These are phyloP conservation scores for Cydia pomonella DNA, from an alignment of 1,140 invertebrate species.

Conservation along the genomic window DNA sequence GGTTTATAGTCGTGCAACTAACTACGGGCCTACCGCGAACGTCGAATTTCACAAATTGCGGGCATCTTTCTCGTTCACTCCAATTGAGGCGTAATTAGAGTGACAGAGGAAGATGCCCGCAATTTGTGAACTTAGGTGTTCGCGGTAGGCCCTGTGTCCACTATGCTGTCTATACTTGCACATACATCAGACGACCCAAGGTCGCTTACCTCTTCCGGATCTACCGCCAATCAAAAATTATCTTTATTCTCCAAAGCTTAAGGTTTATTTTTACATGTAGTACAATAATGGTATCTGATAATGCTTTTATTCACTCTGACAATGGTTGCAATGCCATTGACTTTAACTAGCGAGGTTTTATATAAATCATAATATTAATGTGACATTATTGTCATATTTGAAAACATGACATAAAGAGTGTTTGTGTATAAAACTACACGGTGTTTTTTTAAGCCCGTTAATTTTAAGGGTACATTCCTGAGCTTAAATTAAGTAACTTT, in stretches of 20 bases:
- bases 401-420: too few relatives aligned
- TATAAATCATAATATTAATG: neutral
- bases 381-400: too few relatives aligned
- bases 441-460: too few relatives aligned
- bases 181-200: conserved; percentile 1
- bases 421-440: too few relatives aligned
- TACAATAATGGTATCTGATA: neutral
- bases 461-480: too few relatives aligned
- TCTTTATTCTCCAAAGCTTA: neutral
- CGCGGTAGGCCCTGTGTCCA: too few relatives aligned
- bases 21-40: neutral
- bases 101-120: too few relatives aligned
- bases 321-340: neutral
- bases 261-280: neutral
- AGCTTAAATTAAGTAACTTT: too few relatives aligned
- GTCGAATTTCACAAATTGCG: too few relatives aligned
- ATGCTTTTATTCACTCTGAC: neutral
- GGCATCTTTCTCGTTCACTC: too few relatives aligned
- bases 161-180: neutral
- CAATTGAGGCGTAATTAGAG: too few relatives aligned
- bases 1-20: neutral
- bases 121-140: too few relatives aligned
- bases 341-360: neutral
- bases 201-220: neutral
- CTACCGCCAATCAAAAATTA: neutral